phyloP scores from a whole-genome alignment of 2,888 invertebrate species.

The Aleiodes alternator region DNA sequence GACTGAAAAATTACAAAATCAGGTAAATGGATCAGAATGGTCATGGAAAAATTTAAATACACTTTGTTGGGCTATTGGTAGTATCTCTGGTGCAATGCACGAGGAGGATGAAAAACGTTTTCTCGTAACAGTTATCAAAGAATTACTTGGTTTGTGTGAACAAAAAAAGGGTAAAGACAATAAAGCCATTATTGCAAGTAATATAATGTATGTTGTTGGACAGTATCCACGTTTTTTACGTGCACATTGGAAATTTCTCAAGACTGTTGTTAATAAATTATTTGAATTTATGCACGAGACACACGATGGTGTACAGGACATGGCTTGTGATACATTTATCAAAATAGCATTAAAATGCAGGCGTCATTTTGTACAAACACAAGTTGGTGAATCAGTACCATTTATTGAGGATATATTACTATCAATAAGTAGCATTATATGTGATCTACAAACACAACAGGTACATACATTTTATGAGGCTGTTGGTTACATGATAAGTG shows the following conservation, averaged over 20 bases:
- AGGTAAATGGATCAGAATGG: constrained; percentile 99
- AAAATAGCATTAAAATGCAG: constrained; percentile 99
- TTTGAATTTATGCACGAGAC: constrained; percentile 99
- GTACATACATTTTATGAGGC: constrained; percentile 99
- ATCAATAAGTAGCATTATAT: constrained; percentile 97
- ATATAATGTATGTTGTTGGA: constrained; percentile 99
- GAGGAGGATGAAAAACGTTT: constrained; percentile 99
- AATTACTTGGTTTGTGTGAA: constrained; percentile 96
- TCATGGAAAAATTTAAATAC: constrained; percentile 99
- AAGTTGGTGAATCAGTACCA: constrained; percentile 96
- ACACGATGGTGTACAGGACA: constrained; percentile 99
- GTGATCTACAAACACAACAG: constrained; percentile 95
- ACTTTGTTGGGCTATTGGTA: constrained; percentile 99
- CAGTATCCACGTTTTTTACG: constrained; percentile 98
- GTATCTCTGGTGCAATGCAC: constrained; percentile 98
- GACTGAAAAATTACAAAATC: constrained; percentile 98
- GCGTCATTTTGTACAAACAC: constrained; percentile 97
- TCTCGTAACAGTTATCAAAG: constrained; percentile 98
- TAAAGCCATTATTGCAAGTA: constrained; percentile 99
- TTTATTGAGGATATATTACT: constrained; percentile 99
- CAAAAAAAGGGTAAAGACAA: constrained; percentile 99
- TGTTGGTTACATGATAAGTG: constrained; percentile 99
- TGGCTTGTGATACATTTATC: constrained; percentile 99
- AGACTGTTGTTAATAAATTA: constrained; percentile 99
- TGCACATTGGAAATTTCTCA: constrained; percentile 99